Conservation (phyloP, 2,797 vertebrate genomes). For the Pantherophis vulpinus region DNA sequence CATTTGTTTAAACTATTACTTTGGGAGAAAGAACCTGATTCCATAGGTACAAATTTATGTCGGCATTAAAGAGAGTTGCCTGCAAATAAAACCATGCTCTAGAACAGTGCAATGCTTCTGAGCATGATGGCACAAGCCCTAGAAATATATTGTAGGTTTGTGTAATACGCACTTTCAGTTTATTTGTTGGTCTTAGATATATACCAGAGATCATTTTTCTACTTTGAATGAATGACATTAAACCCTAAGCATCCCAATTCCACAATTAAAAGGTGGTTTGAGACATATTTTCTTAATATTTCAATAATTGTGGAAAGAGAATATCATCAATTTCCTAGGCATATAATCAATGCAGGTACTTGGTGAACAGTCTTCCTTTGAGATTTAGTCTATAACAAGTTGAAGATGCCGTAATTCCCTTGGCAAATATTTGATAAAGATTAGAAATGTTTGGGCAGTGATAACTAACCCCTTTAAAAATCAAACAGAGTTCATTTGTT, state of each 20-base stretch:
- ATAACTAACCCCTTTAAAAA: not conserved
- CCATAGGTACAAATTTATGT: not conserved
- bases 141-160: not conserved
- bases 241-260: conserved; percentile 24
- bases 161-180: conserved; percentile 18
- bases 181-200: not conserved
- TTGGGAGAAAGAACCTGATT: not conserved
- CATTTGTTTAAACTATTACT: not conserved
- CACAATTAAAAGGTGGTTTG: not conserved
- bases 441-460: not conserved
- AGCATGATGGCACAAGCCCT: not conserved
- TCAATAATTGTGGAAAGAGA: conserved; percentile 37
- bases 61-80: not conserved
- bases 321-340: conserved; percentile 17
- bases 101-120: accelerated
- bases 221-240: not conserved
- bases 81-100: not conserved
- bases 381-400: conserved; percentile 25
- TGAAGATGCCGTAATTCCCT: conserved; percentile 32
- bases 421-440: conserved; percentile 14
- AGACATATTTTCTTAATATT: not conserved
- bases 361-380: conserved; percentile 15
- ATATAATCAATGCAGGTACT: conserved; percentile 31
- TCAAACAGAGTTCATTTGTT: not conserved
- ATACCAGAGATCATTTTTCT: not conserved